Evolutionary conservation across 2,888 invertebrate species (phyloP).

Genomic region (Andrena bucephala): DNA sequence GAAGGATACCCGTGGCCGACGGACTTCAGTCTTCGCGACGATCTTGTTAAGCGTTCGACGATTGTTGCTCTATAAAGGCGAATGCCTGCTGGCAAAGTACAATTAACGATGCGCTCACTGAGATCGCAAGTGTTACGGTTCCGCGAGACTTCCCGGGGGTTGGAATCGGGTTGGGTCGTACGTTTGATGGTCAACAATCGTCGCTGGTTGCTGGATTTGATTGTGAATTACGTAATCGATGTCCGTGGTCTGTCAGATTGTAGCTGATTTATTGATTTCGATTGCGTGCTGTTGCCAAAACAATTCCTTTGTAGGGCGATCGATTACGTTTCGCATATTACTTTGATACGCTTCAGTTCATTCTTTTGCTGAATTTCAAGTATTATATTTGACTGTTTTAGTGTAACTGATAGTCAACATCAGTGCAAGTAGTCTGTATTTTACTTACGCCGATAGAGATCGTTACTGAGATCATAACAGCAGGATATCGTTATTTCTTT

Average conservation of each 20-base stretch:
- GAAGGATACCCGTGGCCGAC: constrained; percentile 5
- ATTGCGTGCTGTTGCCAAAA: constrained; percentile 48
- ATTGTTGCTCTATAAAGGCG: constrained; percentile 5
- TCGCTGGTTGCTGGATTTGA: too few relatives aligned
- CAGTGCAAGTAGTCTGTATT: too few relatives aligned
- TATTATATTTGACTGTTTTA: too few relatives aligned
- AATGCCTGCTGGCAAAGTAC: background rate
- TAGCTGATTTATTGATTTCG: constrained; percentile 35
- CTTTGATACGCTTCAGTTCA: background rate
- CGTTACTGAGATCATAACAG: background rate
- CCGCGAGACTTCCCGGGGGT: too few relatives aligned
- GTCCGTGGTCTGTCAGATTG: background rate
- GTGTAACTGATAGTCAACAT: too few relatives aligned
- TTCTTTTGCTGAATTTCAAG: background rate
- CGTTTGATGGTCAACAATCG: background rate
- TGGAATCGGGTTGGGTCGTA: too few relatives aligned
- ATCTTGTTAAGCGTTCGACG: constrained; percentile 4
- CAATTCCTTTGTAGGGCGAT: constrained; percentile 43
- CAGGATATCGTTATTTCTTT: constrained; percentile 5
- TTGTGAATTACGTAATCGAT: constrained; percentile 1
- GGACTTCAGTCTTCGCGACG: background rate
- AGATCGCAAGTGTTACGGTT: background rate
- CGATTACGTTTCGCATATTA: constrained; percentile 32
- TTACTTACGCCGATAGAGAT: too few relatives aligned
- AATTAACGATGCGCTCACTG: background rate